These are phyloP conservation scores for Delichon dasypus DNA, from an alignment of 2,797 vertebrate genomes.

Conservation along the genomic window DNA sequence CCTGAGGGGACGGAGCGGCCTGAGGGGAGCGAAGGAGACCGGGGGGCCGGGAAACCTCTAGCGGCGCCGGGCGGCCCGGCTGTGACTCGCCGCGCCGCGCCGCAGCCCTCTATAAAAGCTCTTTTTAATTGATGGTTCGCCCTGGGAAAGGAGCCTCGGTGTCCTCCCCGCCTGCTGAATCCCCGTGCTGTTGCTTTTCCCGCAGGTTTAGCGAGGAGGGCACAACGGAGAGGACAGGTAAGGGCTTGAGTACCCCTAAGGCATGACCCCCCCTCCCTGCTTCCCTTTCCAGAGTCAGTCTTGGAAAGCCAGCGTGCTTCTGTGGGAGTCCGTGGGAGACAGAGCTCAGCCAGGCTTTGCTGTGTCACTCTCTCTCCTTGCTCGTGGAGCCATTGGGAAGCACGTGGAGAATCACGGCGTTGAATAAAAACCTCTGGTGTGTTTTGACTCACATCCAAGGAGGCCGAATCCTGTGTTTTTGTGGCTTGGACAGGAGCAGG, in stretches of 20 bases:
- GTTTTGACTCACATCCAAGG: not conserved
- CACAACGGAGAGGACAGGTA: not conserved
- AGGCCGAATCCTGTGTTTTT: not conserved
- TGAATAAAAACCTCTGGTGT: not conserved
- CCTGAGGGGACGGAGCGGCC: not conserved
- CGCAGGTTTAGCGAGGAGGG: not conserved
- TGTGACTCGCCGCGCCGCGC: too few relatives aligned
- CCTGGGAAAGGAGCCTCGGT: not conserved
- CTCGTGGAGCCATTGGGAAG: accelerated
- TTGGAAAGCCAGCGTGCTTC: not conserved
- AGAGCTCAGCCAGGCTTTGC: not conserved
- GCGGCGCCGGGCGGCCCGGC: not conserved
- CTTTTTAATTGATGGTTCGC: accelerated
- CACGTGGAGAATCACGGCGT: not conserved
- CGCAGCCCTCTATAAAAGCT: not conserved
- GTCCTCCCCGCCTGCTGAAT: not conserved
- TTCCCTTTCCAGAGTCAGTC: not conserved
- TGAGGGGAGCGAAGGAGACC: not conserved
- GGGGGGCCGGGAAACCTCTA: not conserved
- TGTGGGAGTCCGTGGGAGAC: not conserved
- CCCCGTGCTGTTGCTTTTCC: not conserved
- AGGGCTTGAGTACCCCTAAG: not conserved
- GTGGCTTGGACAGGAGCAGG: not conserved
- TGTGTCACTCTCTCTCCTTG: not conserved
- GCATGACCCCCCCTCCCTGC: accelerated